Conservation (phyloP, 2,113 vertebrate genomes). For the Upupa epops region DNA sequence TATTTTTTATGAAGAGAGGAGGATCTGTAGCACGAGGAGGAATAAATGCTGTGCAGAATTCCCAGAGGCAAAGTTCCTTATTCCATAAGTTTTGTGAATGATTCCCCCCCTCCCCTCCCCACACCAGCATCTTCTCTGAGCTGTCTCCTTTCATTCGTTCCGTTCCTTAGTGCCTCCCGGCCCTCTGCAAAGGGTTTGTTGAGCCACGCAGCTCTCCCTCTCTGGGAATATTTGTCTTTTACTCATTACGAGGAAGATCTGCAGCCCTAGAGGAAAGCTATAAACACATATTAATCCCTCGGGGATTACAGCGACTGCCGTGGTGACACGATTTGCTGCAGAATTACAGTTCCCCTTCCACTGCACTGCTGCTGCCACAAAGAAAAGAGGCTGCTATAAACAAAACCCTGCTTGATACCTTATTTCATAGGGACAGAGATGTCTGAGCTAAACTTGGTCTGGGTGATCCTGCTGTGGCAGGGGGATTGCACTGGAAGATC, state of each 20-base stretch:
- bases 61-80: neutral
- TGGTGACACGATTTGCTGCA: neutral
- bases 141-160: accelerated
- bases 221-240: conserved; percentile 82
- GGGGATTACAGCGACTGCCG: conserved; percentile 20
- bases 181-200: neutral
- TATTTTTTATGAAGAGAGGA: neutral
- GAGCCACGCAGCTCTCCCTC: conserved; percentile 40
- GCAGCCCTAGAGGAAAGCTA: conserved; percentile 51
- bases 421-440: neutral
- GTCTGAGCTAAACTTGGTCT: neutral
- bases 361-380: neutral
- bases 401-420: neutral
- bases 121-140: neutral
- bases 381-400: neutral
- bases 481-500: too few species aligned
- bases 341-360: neutral
- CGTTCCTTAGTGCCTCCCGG: neutral
- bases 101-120: neutral
- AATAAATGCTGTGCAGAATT: neutral
- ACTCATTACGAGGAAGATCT: conserved; percentile 56
- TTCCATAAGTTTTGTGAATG: accelerated
- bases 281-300: conserved; percentile 50
- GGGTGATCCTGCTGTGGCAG: too few species aligned
- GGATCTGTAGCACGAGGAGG: neutral